Conservation (phyloP, 2,888 invertebrate species). For the Vanessa cardui region DNA sequence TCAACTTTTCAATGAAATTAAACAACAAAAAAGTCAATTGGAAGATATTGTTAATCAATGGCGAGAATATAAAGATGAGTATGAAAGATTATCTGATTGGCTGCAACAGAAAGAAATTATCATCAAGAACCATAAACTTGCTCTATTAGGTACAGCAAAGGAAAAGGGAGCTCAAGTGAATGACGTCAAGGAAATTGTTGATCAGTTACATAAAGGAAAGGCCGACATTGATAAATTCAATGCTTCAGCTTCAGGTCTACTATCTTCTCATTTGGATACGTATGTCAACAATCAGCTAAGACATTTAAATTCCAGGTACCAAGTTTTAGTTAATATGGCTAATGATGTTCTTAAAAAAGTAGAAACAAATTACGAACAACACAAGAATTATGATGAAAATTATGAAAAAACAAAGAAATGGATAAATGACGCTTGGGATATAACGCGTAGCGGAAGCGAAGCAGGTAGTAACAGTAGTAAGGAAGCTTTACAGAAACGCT, state of each 20-base stretch:
- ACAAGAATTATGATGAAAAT: conserved; percentile 90
- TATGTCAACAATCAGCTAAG: conserved; percentile 94
- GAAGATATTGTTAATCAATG: conserved; percentile 92
- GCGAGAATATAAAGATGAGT: conserved; percentile 96
- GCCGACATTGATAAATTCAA: conserved; percentile 92
- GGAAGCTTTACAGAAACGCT: conserved; percentile 90
- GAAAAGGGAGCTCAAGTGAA: conserved; percentile 94
- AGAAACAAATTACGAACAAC: conserved; percentile 93
- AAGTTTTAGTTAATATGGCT: conserved; percentile 93
- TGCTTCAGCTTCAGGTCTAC: conserved; percentile 87
- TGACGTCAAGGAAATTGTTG: conserved; percentile 90
- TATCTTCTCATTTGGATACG: conserved; percentile 92
- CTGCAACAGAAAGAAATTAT: conserved; percentile 95
- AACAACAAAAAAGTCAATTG: conserved; percentile 91
- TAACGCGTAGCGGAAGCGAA: conserved; percentile 91
- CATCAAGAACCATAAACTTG: conserved; percentile 94
- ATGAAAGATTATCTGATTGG: conserved; percentile 95
- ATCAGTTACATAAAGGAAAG: conserved; percentile 89
- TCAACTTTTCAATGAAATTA: conserved; percentile 91
- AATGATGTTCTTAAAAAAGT: conserved; percentile 96
- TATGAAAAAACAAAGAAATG: conserved; percentile 90
- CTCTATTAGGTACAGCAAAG: conserved; percentile 88
- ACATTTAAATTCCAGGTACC: conserved; percentile 93
- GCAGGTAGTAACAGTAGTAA: conserved; percentile 90
- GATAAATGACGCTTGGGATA: conserved; percentile 93